These are phyloP conservation scores for Rhingia rostrata DNA, from an alignment of 2,888 invertebrate species.

Conservation along the genomic window DNA sequence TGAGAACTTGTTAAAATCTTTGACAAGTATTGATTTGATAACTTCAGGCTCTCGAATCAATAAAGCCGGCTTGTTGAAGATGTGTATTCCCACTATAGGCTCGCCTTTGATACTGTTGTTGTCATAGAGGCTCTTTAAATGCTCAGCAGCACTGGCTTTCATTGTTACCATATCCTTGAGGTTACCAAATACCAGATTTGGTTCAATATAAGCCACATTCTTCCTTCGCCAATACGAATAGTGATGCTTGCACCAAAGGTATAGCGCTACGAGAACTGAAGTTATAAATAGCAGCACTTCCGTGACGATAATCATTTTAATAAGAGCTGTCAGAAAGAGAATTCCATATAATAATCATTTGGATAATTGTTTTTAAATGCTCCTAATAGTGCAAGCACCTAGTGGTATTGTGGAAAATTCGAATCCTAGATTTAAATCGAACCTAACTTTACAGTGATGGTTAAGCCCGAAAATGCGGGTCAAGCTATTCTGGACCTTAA, in stretches of 20 bases:
- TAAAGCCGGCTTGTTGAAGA: constrained; percentile 83
- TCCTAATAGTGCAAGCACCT: too few relatives aligned
- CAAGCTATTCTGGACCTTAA: too few relatives aligned
- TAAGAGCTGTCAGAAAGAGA: neutral
- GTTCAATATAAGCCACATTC: constrained; percentile 80
- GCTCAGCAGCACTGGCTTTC: constrained; percentile 78
- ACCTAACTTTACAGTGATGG: too few relatives aligned
- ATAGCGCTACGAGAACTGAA: constrained; percentile 73
- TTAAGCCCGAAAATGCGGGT: too few relatives aligned
- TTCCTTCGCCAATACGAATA: constrained; percentile 80
- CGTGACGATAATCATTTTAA: constrained; percentile 76
- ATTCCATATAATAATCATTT: neutral
- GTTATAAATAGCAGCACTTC: constrained; percentile 76
- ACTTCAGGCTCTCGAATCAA: constrained; percentile 83
- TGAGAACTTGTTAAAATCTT: constrained; percentile 83
- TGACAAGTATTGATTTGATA: constrained; percentile 83
- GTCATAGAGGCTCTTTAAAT: constrained; percentile 81
- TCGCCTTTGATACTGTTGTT: constrained; percentile 77
- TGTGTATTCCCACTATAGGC: constrained; percentile 81
- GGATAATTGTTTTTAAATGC: too few relatives aligned
- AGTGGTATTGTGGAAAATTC: too few relatives aligned
- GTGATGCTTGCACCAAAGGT: constrained; percentile 80
- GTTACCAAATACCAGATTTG: constrained; percentile 83
- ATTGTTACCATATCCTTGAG: constrained; percentile 79
- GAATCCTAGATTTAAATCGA: too few relatives aligned